phyloP scores from a whole-genome alignment of 2,113 vertebrate species.

The Dunckerocampus dactyliophorus region DNA sequence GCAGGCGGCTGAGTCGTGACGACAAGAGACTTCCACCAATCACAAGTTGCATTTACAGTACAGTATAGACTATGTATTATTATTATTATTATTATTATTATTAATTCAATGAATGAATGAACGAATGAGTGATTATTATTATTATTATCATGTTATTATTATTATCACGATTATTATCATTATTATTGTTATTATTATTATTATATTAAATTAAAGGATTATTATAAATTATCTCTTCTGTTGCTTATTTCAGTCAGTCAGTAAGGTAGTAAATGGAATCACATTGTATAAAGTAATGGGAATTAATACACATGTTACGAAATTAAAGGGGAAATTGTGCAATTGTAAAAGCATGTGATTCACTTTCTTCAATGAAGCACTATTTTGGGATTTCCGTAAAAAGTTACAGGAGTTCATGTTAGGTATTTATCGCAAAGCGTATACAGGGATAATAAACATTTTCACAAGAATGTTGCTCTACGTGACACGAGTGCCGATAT shows the following conservation, averaged over 20 bases:
- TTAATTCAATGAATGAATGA: too few species aligned
- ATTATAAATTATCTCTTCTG: too few species aligned
- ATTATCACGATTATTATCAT: too few species aligned
- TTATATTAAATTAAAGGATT: too few species aligned
- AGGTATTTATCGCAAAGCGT: neutral
- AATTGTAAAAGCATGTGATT: neutral
- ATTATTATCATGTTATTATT: too few species aligned
- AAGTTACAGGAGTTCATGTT: neutral
- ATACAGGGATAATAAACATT: neutral
- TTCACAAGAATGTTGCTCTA: too few species aligned
- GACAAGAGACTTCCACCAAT: conserved; percentile 1
- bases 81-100: neutral
- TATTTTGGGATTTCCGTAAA: neutral
- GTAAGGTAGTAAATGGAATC: too few species aligned
- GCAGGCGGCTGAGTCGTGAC: conserved; percentile 14
- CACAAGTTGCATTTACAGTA: neutral
- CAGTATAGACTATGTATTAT: neutral
- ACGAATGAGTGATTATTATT: neutral
- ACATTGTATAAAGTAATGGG: neutral
- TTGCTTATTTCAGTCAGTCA: too few species aligned
- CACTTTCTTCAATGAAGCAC: neutral
- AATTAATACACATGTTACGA: neutral
- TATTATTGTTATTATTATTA: too few species aligned
- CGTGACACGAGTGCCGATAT: neutral
- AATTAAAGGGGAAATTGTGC: neutral